Base-by-base conservation (phyloP, 1,140 invertebrate species). In the Heliconius hermathena region DNA sequence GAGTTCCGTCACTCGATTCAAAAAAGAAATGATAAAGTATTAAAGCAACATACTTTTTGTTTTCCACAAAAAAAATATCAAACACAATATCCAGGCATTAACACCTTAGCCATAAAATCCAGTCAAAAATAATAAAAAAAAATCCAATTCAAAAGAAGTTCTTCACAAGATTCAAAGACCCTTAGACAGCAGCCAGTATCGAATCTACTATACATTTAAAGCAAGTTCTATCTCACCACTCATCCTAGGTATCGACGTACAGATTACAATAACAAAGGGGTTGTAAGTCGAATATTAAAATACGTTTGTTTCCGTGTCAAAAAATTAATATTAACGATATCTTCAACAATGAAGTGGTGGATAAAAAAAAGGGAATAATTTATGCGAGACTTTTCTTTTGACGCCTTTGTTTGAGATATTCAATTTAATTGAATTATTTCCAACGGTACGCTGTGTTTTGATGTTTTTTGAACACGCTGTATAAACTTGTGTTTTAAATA, bases 271-370 rank as follows among this genome's bases (percentile, higher is more conserved):
- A 88, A 90, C 90, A 91, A 91, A 91, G 90, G 76, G 78, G 73
- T 88, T 60, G 54, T 84, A 81, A 84, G 76, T 74, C 83, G 85
- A 90, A 89, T 90, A 90, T 89, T 89, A 90, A 90, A 87, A 83
- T 85, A 80, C 85, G 86, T 84, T 88, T 88, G 89, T 88, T 91
- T 90, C 88, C 87, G 90, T 88, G 88, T 90, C 90, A 89, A 90
- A 90, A 91, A 87, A 91, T 90, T 90, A 91, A 91, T 91, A 91
- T 91, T 91, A 91, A 91, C 90, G 90, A 91, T 91, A 90, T 89
- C 89, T 89, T 85, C 83, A 87, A 84, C 88, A 87, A 90, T 88
- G 85, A 90, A 88, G 87, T 88, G 84, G 80, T 73, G 80, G 81
- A 78, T 52, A 52, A 52, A 72, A 82, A 88, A 85, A 84, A 83